phyloP scores from a whole-genome alignment of 2,797 vertebrate genomes.

The Gastrophryne carolinensis region DNA sequence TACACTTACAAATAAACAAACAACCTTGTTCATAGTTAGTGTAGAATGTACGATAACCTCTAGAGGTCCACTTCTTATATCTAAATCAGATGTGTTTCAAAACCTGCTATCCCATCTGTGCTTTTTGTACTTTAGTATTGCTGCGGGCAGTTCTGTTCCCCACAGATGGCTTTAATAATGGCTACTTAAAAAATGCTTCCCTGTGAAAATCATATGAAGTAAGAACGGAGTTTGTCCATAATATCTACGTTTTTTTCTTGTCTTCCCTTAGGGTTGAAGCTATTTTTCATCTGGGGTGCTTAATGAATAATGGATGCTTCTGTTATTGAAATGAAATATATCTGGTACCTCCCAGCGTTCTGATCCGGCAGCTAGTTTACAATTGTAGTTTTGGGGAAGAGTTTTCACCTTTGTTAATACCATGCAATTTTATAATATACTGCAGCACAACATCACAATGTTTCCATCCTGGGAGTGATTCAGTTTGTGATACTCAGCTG shows the following conservation, averaged over 20 bases:
- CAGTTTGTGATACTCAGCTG: constrained; percentile 16
- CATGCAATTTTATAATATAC: constrained; percentile 1
- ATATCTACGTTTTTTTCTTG: constrained; percentile 22
- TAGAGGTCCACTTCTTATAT: constrained; percentile 7
- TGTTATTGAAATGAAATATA: constrained; percentile 45
- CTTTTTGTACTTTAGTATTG: constrained; percentile 37
- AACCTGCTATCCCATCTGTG: constrained; percentile 37
- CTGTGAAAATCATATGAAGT: constrained; percentile 33
- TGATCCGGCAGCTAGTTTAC: constrained; percentile 21
- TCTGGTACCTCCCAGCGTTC: constrained; percentile 38
- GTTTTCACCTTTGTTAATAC: constrained; percentile 14
- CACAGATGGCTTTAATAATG: constrained; percentile 36
- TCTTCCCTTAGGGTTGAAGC: constrained; percentile 26
- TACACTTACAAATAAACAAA: constrained; percentile 21
- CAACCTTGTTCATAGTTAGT: constrained; percentile 28
- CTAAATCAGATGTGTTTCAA: constrained; percentile 33
- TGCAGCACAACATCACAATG: constrained; percentile 4
- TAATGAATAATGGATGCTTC: constrained; percentile 44
- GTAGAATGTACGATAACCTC: constrained; percentile 14
- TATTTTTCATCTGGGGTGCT: constrained; percentile 22
- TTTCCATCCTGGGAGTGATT: constrained; percentile 5
- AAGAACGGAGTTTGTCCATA: constrained; percentile 37
- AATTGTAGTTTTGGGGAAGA: constrained; percentile 16
- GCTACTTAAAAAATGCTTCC: constrained; percentile 14
- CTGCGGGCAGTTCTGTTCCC: constrained; percentile 32